Conservation (phyloP, 1,140 invertebrate species). For the Neuroterus valhalla region DNA sequence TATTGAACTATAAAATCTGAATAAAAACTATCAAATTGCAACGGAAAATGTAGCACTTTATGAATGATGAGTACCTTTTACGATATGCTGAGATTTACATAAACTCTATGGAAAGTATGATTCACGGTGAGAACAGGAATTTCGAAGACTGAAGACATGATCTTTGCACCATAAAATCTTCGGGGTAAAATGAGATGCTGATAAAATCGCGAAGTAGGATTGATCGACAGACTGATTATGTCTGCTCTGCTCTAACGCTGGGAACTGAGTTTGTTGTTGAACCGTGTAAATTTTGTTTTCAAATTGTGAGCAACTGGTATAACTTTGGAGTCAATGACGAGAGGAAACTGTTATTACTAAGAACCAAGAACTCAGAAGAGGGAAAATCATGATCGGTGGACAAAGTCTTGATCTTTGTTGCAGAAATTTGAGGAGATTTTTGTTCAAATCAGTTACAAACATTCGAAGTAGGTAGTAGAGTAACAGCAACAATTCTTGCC, state of each 20-base stretch:
- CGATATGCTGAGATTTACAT: no score
- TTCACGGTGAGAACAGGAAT: neutral
- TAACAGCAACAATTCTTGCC: no score
- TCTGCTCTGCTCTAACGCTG: neutral
- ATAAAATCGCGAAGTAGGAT: neutral
- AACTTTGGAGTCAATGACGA: neutral
- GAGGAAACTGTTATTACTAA: constrained; percentile 21
- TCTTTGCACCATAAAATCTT: neutral
- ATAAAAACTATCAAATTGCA: no score
- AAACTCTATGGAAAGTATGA: neutral
- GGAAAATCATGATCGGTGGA: constrained; percentile 42
- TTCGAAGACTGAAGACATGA: neutral
- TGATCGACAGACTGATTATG: constrained; percentile 11
- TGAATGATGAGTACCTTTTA: no score
- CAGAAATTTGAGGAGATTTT: no score
- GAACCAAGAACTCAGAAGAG: constrained; percentile 38
- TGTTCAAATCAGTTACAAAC: no score
- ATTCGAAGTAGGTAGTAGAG: no score
- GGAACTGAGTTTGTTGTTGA: constrained; percentile 1
- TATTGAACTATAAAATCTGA: no score
- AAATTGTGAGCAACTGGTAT: constrained; percentile 37
- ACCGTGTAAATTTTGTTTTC: constrained; percentile 45
- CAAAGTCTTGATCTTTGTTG: neutral
- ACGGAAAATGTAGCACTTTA: no score
- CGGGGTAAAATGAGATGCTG: neutral